A percentile compares a stretch with the other conserved stretches of the same genome.
phyloP scores from a whole-genome alignment of 2,888 invertebrate genomes.

The Ypsolopha sequella region DNA sequence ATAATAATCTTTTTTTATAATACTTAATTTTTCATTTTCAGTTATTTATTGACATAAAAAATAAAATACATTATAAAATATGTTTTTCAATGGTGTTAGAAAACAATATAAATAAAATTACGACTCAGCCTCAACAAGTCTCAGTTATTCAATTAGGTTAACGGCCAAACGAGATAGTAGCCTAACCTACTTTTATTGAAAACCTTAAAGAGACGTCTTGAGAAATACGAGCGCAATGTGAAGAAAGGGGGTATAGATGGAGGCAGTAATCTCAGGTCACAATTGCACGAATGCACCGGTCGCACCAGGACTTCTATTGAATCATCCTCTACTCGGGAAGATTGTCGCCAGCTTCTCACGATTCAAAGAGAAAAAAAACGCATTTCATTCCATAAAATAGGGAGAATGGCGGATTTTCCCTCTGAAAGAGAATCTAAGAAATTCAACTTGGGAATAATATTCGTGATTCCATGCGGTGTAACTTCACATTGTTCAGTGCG shows the following conservation, averaged over 20 bases:
- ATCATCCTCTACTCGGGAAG: constrained; percentile 23
- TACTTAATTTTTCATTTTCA: no score
- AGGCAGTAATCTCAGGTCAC: constrained; percentile 18
- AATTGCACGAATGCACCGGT: constrained; percentile 17
- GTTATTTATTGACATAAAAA: no score
- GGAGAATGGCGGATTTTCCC: background rate
- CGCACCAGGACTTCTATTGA: constrained; percentile 21
- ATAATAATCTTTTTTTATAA: no score
- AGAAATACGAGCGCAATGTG: background rate
- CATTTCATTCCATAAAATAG: constrained; percentile 1
- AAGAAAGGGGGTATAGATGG: background rate
- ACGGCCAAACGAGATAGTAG: no score
- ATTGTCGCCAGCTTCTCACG: constrained; percentile 15
- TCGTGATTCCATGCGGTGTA: background rate
- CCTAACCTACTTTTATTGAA: no score
- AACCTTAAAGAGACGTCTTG: no score
- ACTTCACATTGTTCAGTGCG: background rate
- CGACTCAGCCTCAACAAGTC: no score
- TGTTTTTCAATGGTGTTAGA: no score
- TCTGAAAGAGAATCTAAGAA: constrained; percentile 6
- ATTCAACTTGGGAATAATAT: constrained; percentile 8
- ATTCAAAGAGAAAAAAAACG: constrained; percentile 10
- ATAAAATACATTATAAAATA: no score
- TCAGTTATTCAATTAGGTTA: no score
- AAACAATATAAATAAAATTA: no score